Evolutionary conservation across 2,113 vertebrate species (phyloP), one percentile per base, ranked within the genome.

Genomic region (Daphoenositta chrysoptera): DNA sequence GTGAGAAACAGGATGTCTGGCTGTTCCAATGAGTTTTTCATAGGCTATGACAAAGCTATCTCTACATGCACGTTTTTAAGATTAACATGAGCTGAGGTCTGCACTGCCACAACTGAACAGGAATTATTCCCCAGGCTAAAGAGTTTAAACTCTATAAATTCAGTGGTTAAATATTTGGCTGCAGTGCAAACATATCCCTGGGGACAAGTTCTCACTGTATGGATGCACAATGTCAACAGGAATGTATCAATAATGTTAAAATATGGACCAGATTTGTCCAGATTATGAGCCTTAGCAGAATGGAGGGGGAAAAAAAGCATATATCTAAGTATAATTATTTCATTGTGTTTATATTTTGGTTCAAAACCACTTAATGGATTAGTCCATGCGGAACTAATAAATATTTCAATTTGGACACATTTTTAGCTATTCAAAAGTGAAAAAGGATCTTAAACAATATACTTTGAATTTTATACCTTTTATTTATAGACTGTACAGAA

Each of bases 121-220:
- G 24, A 39, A 73, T 88, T 92, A 66, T 83, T 88, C 64, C 58
- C 50, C 39, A 54, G 31, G 19, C 50, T 71, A 51, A 40, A 91
- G 48, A 75, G 19, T 68, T 93, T 90, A 91, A 94, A 82, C 22
- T 80, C 12, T 18, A 61, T 87, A 70, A 77, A 73, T 68, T 57
- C 24, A 70, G 47, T 54, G 45, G 37, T 42, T 77, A 90, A 94
- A 90, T 11, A 50, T 63, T 70, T 92, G 54, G 45, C 35, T 90
- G 54, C 71, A 73, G 37, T 23, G 30, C 65, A 83, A 95, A 69
- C 51, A 50, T 48, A 40, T 68, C 39, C 56, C 69, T 44, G 39
- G 48, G 80, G 61, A n/a, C 7, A 89, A 87, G 16, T 60, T 87
- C 40, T 82, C 26, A 31, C 53, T 40, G 48, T 81, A 64, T 33